A percentile compares a stretch with the other conserved stretches of the same genome.
phyloP scores from a whole-genome alignment of 1,140 invertebrate species.

The Lerema accius region DNA sequence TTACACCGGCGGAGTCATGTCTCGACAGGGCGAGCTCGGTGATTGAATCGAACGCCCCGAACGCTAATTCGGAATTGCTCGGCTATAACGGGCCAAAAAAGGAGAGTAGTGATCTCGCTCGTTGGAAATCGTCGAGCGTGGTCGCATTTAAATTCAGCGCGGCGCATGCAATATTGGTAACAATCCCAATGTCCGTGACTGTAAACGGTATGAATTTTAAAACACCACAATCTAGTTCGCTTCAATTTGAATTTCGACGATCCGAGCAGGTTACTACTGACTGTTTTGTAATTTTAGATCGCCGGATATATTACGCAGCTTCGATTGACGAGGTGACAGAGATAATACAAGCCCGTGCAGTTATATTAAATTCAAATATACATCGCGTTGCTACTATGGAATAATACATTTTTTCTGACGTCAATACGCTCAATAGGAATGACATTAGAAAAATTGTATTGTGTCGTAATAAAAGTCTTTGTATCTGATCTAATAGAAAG shows the following conservation, averaged over 20 bases:
- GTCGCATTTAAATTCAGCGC: conserved; percentile 67
- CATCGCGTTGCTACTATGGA: background rate
- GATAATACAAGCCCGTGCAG: background rate
- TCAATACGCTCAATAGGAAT: too few species aligned
- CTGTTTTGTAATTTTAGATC: conserved; percentile 31
- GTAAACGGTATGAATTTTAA: conserved; percentile 68
- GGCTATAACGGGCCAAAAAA: conserved; percentile 55
- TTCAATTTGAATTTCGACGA: conserved; percentile 59
- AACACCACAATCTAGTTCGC: conserved; percentile 52
- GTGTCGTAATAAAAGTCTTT: background rate
- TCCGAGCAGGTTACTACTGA: conserved; percentile 42
- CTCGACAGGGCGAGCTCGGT: conserved; percentile 34
- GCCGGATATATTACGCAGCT: conserved; percentile 5
- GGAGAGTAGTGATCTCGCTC: conserved; percentile 50
- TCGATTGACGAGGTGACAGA: background rate
- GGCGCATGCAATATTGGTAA: conserved; percentile 64
- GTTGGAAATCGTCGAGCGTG: conserved; percentile 45
- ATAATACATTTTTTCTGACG: too few species aligned
- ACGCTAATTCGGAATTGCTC: conserved; percentile 55
- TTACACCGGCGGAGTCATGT: conserved; percentile 48
- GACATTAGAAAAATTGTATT: too few species aligned
- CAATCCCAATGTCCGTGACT: conserved; percentile 59
- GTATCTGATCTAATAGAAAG: background rate
- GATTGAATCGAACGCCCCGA: conserved; percentile 50
- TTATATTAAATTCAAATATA: background rate